These are phyloP conservation scores for Cairina moschata DNA, from an alignment of 2,113 vertebrate species.

Conservation along the genomic window DNA sequence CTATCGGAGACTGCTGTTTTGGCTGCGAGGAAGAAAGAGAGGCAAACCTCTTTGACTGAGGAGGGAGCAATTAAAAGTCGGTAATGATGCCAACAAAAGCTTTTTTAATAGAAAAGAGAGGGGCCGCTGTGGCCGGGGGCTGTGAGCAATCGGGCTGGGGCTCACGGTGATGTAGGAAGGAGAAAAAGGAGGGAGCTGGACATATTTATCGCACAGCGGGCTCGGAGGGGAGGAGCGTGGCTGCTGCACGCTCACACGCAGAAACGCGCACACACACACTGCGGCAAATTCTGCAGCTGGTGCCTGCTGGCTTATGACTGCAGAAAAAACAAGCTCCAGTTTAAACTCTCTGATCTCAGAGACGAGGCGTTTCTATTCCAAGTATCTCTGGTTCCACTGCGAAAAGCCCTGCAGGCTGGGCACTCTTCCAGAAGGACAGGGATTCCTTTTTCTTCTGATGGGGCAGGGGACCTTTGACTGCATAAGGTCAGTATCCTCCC, in stretches of 20 bases:
- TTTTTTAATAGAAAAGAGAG: conserved; percentile 25
- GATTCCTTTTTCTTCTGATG: not conserved
- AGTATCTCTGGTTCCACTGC: not conserved
- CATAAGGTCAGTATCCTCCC: not conserved
- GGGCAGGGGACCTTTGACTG: not conserved
- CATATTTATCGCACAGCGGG: conserved; percentile 39
- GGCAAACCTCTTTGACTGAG: not conserved
- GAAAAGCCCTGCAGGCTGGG: conserved; percentile 42
- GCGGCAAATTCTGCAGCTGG: conserved; percentile 85
- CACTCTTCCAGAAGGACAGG: not conserved
- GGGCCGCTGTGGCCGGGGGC: not conserved
- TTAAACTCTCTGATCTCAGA: conserved; percentile 56
- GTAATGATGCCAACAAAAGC: conserved; percentile 4
- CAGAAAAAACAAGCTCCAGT: conserved; percentile 75
- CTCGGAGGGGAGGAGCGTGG: conserved; percentile 71
- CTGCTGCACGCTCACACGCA: conserved; percentile 68
- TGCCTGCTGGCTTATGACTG: conserved; percentile 74
- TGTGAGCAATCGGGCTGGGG: not conserved
- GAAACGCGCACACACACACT: conserved; percentile 76
- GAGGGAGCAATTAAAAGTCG: not conserved
- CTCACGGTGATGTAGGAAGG: conserved; percentile 24
- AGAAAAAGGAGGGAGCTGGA: conserved; percentile 52
- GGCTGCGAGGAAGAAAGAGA: not conserved
- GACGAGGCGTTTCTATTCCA: conserved; percentile 24
- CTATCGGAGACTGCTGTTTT: not conserved